phyloP scores from a whole-genome alignment of 2,113 vertebrate genomes.

The Setophaga coronata region DNA sequence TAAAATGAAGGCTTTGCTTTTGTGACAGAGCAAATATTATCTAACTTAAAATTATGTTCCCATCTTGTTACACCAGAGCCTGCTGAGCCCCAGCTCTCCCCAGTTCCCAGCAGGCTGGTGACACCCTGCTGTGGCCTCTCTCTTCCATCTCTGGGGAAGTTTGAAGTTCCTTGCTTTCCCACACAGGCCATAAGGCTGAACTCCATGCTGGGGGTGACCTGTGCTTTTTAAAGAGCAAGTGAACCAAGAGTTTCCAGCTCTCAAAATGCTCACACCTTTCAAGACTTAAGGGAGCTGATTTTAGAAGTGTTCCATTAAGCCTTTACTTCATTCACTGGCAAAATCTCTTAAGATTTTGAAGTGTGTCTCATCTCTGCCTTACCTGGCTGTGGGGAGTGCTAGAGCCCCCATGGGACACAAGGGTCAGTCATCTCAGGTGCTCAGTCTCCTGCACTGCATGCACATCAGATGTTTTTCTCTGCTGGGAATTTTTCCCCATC shows the following conservation, averaged over 20 bases:
- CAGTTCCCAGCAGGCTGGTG: neutral
- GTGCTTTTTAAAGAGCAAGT: neutral
- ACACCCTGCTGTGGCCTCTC: too few relatives aligned
- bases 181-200: neutral
- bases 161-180: neutral
- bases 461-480: neutral
- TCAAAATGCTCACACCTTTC: neutral
- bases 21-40: neutral
- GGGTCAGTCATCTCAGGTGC: neutral
- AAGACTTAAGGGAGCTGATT: neutral
- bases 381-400: neutral
- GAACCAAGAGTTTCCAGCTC: neutral
- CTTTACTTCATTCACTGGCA: neutral
- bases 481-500: neutral
- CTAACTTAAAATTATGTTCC: neutral
- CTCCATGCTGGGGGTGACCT: neutral
- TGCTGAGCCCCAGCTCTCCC: neutral
- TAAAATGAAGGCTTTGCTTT: neutral
- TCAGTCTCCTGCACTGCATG: neutral
- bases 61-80: neutral
- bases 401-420: rapidly evolving
- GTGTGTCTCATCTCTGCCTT: neutral
- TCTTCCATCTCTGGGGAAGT: neutral
- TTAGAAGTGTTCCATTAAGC: neutral
- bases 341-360: neutral